These are phyloP conservation scores for Elephas maximus DNA, from an alignment of 2,113 vertebrate species.

Conservation along the genomic window DNA sequence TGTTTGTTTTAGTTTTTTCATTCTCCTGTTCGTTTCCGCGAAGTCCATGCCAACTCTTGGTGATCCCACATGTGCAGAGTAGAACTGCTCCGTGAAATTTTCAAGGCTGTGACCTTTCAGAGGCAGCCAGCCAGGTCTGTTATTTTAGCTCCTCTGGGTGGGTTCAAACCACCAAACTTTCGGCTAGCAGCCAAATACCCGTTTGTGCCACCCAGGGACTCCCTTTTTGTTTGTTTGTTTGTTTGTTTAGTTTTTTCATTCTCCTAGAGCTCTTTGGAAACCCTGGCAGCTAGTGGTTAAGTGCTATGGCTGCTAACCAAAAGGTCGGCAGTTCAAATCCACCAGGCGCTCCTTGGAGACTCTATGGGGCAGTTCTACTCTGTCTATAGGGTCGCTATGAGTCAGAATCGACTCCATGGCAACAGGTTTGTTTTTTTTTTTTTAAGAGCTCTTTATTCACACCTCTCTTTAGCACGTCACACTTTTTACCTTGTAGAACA, in stretches of 20 bases:
- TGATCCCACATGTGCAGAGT: background rate
- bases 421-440: too few species aligned
- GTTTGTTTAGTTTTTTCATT: background rate
- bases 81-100: background rate
- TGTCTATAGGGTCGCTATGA: too few species aligned
- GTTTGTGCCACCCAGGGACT: background rate
- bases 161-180: background rate
- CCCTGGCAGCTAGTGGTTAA: too few species aligned
- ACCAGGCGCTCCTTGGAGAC: too few species aligned
- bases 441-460: background rate
- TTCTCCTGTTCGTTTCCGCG: background rate
- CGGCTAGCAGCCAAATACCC: background rate
- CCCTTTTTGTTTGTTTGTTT: background rate
- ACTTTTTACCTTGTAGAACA: background rate
- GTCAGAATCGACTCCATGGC: too few species aligned
- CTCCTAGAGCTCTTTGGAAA: background rate
- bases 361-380: too few species aligned
- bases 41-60: background rate
- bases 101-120: background rate
- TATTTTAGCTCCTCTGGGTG: background rate
- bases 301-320: too few species aligned
- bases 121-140: background rate
- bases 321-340: too few species aligned
- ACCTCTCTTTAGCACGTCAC: background rate
- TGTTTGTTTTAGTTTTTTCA: background rate